Conservation (phyloP, 2,888 invertebrate species). For the Oxystoma pomonae region DNA sequence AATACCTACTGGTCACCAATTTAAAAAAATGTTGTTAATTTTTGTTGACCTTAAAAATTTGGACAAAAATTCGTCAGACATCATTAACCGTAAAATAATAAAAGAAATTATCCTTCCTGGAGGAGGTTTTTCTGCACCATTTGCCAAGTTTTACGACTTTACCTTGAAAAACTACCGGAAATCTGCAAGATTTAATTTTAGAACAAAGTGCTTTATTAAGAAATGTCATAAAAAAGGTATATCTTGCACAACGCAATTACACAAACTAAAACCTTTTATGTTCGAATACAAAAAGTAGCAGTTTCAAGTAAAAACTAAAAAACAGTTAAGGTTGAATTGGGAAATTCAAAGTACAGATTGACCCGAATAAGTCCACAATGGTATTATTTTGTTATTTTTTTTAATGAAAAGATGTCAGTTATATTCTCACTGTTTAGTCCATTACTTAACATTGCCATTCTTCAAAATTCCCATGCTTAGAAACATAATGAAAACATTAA, state of each 20-base stretch:
- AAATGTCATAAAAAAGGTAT: neutral
- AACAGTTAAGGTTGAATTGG: neutral
- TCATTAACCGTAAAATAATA: neutral
- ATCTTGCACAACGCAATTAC: neutral
- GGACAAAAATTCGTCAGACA: neutral
- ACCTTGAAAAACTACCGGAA: neutral
- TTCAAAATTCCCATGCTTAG: slow-evolving; percentile 30
- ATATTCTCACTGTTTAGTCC: slow-evolving; percentile 29
- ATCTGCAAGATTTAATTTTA: neutral
- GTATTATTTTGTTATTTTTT: slow-evolving; percentile 3
- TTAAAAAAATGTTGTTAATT: too few species aligned
- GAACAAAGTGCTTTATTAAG: neutral
- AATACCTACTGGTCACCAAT: too few species aligned
- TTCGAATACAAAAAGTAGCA: neutral
- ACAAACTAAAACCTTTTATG: neutral
- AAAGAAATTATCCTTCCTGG: neutral
- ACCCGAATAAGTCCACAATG: slow-evolving; percentile 18
- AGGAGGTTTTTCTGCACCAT: neutral
- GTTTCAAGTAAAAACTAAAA: slow-evolving; percentile 1
- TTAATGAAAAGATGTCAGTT: slow-evolving; percentile 32
- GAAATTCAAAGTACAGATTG: slow-evolving; percentile 10
- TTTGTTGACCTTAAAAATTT: neutral
- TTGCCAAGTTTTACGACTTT: neutral
- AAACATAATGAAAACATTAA: slow-evolving; percentile 33
- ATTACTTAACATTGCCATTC: slow-evolving; percentile 27